Evolutionary conservation across 2,113 vertebrate genomes (phyloP), one percentile per base, ranked within the genome.

Genomic region (Condylura cristata): DNA sequence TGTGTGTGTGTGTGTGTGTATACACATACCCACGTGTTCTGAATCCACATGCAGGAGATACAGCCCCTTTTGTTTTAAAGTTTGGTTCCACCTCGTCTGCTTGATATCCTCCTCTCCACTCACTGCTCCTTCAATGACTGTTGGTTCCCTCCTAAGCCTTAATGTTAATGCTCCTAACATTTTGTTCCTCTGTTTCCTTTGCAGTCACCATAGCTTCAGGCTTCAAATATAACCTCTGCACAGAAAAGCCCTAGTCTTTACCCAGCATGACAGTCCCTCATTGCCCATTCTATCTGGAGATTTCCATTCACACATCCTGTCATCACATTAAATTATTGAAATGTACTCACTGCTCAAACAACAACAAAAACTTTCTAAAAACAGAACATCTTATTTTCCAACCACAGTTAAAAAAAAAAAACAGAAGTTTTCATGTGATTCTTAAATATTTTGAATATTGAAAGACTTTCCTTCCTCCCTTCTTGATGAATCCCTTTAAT

Each of bases 401-500:
- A 61, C n/a, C 39, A 86, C 5, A 83, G 56, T n/a, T 3, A 5
- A 56, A 56, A 56, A 56, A 22, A 78, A 92, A 76, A n/a, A 46
- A 51, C 6, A 71, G 66, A 83, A 61, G 9, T 3, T 53, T 79
- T 66, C 39, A 28, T 60, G 53, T 22, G 89, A 48, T 87, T 78
- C 79, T 71, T 91, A 30, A 95, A 34, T 92, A 76, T 22, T 8
- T 6, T 56, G 44, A 80, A 34, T 87, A 75, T 93, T 24, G 32
- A 85, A 88, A 61, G 56, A 90, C 71, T 90, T 17, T 70, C 8
- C 17, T 83, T 44, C 20, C 12, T 87, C 22, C 26, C 53, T 65
- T 75, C 44, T 91, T 58, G 16, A 46, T 37, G 24, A 78, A 88
- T 58, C 9, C 72, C 32, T 76, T 74, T 12, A 72, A 24, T n/a